These are phyloP conservation scores for Columbina picui DNA, from an alignment of 2,113 vertebrate species.

Conservation along the genomic window DNA sequence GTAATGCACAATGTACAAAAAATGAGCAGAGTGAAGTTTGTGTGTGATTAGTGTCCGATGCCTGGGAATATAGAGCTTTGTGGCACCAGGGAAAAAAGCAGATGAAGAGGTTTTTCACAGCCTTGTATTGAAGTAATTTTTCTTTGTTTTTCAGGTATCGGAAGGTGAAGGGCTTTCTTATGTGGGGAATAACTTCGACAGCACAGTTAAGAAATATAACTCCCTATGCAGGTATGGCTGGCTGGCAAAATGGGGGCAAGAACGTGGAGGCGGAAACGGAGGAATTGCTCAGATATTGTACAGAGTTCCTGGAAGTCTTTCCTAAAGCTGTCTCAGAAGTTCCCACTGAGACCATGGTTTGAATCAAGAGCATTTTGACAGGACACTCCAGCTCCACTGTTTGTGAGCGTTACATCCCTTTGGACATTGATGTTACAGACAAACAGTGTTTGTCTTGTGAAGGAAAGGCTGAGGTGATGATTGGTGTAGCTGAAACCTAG, in stretches of 20 bases:
- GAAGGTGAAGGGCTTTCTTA: constrained; percentile 90
- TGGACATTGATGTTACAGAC: background rate
- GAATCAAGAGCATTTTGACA: background rate
- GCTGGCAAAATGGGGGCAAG: background rate
- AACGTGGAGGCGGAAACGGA: no score
- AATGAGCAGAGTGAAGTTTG: background rate
- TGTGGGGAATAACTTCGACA: constrained; percentile 88
- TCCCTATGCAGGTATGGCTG: constrained; percentile 87
- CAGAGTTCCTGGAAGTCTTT: background rate
- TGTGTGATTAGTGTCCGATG: accelerated
- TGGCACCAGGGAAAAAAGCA: accelerated
- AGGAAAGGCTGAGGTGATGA: background rate
- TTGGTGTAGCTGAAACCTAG: background rate
- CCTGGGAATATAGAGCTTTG: background rate
- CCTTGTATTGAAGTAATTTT: background rate
- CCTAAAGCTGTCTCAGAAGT: background rate
- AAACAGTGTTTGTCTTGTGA: background rate
- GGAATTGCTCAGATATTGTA: background rate
- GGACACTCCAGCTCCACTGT: background rate
- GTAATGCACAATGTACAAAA: background rate
- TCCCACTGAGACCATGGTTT: accelerated
- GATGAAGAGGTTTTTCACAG: background rate
- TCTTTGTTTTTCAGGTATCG: constrained; percentile 78
- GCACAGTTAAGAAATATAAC: constrained; percentile 78
- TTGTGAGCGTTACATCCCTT: accelerated